A percentile compares a stretch with the other conserved stretches of the same genome.
phyloP scores from a whole-genome alignment of 2,797 vertebrate species.

The Melanotaenia pygmaea region DNA sequence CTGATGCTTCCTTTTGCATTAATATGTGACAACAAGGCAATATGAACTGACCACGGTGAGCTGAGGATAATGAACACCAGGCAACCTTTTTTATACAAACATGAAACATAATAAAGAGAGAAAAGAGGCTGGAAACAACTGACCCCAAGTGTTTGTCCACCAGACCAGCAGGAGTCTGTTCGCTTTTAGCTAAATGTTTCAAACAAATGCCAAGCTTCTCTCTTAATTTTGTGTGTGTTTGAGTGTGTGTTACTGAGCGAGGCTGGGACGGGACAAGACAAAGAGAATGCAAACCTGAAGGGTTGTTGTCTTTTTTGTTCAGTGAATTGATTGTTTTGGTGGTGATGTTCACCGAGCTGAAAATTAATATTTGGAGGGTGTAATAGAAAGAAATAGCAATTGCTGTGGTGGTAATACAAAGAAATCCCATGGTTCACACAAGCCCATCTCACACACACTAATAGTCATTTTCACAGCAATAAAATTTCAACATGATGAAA shows the following conservation, averaged over 20 bases:
- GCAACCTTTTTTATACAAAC: neutral
- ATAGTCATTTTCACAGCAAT: conserved; percentile 29
- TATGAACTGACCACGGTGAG: neutral
- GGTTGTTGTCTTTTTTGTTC: conserved; percentile 23
- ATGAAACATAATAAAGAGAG: too few species aligned
- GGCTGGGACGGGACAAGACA: too few species aligned
- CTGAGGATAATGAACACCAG: neutral
- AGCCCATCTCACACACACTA: conserved; percentile 11
- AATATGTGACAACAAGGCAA: neutral
- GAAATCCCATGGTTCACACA: conserved; percentile 16
- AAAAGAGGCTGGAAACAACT: too few species aligned
- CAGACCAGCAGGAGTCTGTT: neutral
- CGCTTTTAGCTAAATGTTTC: neutral
- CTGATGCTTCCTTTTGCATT: neutral
- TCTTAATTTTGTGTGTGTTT: neutral
- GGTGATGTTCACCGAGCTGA: conserved; percentile 16
- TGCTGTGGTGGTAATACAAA: conserved; percentile 11
- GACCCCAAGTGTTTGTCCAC: neutral
- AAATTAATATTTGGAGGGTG: conserved; percentile 29
- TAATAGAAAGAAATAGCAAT: conserved; percentile 26
- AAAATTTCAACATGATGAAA: conserved; percentile 5
- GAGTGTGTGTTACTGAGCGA: neutral
- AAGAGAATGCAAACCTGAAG: neutral
- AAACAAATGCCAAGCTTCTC: neutral
- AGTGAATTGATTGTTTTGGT: conserved; percentile 23